Conservation (phyloP, 53 echinoderm and acorn worm genomes). For the Antedon mediterranea region DNA sequence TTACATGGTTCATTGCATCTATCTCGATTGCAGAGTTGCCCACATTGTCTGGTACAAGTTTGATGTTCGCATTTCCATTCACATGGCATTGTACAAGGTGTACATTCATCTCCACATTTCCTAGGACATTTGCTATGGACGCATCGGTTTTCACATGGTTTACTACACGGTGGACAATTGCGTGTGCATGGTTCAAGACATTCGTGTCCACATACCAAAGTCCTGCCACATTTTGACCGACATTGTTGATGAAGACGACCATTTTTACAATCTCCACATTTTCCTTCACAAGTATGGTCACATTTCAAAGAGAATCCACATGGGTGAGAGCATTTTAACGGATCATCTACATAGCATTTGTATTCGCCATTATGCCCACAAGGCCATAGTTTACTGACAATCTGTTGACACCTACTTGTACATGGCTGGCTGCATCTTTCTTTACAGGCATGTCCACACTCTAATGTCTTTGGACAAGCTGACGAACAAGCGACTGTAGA, state of each 20-base stretch:
- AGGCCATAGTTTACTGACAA: not conserved
- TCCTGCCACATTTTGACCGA: constrained; percentile 41
- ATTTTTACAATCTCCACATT: constrained; percentile 53
- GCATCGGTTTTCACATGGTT: constrained; percentile 10
- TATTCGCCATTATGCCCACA: constrained; percentile 1
- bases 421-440: not conserved
- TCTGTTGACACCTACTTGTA: not conserved
- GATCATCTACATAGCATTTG: not conserved
- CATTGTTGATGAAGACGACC: constrained; percentile 63
- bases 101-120: constrained; percentile 22
- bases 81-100: constrained; percentile 20
- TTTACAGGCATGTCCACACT: not conserved
- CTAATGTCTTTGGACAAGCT: not conserved
- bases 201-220: constrained; percentile 67
- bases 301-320: constrained; percentile 41
- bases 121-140: constrained; percentile 15
- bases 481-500: not conserved
- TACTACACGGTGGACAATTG: constrained; percentile 61
- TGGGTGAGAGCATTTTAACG: constrained; percentile 18
- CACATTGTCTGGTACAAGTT: constrained; percentile 26
- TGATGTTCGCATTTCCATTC: constrained; percentile 11
- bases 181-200: constrained; percentile 49
- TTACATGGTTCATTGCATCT: constrained; percentile 51
- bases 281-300: constrained; percentile 49
- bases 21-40: constrained; percentile 44